phyloP scores from a whole-genome alignment of 2,888 invertebrate genomes.

The Dasypolia templi region DNA sequence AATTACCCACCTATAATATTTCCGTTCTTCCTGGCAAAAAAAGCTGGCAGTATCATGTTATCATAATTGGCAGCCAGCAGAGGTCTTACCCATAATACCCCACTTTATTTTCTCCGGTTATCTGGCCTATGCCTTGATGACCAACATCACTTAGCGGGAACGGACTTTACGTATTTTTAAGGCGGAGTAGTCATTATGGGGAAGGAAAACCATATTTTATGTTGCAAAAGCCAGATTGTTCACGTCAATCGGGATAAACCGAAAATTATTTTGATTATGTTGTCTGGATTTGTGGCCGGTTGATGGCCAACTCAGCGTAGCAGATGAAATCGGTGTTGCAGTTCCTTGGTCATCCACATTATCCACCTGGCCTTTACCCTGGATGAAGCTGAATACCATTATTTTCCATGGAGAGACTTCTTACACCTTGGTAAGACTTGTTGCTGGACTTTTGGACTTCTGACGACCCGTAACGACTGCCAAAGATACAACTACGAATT shows the following conservation, averaged over 20 bases:
- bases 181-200: constrained; percentile 44
- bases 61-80: constrained; percentile 54
- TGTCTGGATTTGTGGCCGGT: not conserved
- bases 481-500: too few species aligned
- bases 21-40: constrained; percentile 13
- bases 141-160: constrained; percentile 63
- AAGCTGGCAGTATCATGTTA: constrained; percentile 40
- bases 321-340: too few species aligned
- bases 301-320: too few species aligned
- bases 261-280: not conserved
- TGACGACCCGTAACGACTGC: too few species aligned
- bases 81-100: constrained; percentile 38
- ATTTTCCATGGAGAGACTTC: too few species aligned
- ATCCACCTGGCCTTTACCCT: too few species aligned
- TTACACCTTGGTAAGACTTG: too few species aligned
- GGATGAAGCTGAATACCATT: too few species aligned
- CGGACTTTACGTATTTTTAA: constrained; percentile 56
- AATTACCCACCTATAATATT: not conserved
- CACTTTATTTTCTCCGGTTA: constrained; percentile 60
- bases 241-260: constrained; percentile 24
- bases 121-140: constrained; percentile 62
- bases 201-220: constrained; percentile 44
- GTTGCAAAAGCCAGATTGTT: constrained; percentile 16
- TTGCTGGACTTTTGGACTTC: too few species aligned
- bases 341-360: too few species aligned